Base-by-base conservation (phyloP, 1,140 invertebrate species). In the Tetramorium alpestre region DNA sequence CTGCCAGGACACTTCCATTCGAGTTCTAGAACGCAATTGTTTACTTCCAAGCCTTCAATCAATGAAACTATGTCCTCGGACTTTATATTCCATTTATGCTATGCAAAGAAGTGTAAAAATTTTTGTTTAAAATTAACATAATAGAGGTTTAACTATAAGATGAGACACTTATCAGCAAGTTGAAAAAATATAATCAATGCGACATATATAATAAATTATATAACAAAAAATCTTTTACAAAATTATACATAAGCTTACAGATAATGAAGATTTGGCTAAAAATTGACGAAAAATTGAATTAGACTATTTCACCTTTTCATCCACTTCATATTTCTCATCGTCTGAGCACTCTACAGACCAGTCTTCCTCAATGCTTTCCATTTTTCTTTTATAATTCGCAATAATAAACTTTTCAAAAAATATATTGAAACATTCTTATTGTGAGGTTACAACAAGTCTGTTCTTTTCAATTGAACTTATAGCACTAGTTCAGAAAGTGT, bases 1-100 rank as follows among this genome's bases (percentile, higher is more conserved):
- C 96, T 94, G 4, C 96, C 96, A n/a, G 96, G 96, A 90, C 96
- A 97, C 89, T 96, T 96, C 97, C 96, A 97, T 78, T 96, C 96
- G 0, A 97, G 92, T 56, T 95, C 94, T 22, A 97, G 88, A 86
- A 95, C 94, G 51, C 95, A 93, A 58, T 95, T 96, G 77, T 95
- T 96, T 72, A 94, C 95, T 78, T 97, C 96, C 8, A 97, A 93
- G 22, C 93, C 94, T 87, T 96, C 96, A 73, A 97, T 97, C 47
- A 97, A 92, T 54, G 95, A 93, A 54, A 96, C 93, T 58, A 97
- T 92, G 77, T 96, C 96, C 2, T 95, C 94, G 0, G 94, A 80
- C 56, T 95, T 94, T 6, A 93, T 65, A n/a, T 92, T 92, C 94
- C 94, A 95, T 67, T 93, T 94, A 65, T 91, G 91, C 94, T 95